Conservation (phyloP, 2,797 vertebrate genomes). For the Gadopsis bispinosus region DNA sequence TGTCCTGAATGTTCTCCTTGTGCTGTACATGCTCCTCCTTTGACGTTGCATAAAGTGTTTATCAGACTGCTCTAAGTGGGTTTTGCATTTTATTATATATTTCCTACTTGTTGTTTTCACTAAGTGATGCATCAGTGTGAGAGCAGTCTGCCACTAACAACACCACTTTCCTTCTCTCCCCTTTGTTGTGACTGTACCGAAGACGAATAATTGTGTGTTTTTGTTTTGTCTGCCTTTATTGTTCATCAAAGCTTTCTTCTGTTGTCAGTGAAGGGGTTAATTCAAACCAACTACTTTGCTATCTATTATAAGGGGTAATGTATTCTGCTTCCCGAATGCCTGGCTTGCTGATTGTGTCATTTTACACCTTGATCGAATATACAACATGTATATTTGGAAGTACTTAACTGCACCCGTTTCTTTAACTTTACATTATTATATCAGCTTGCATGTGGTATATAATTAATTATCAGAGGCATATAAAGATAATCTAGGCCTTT, state of each 20-base stretch:
- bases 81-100: conserved; percentile 43
- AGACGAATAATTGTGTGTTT: conserved; percentile 78
- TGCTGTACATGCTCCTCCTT: conserved; percentile 31
- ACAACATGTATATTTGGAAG: conserved; percentile 81
- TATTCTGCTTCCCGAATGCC: conserved; percentile 82
- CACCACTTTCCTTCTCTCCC: conserved; percentile 58
- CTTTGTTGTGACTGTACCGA: conserved; percentile 65
- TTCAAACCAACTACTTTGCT: conserved; percentile 82
- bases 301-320: conserved; percentile 84
- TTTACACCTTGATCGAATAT: conserved; percentile 78
- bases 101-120: conserved; percentile 39
- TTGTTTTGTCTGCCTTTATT: conserved; percentile 82
- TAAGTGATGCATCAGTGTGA: conserved; percentile 53
- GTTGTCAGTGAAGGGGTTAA: conserved; percentile 83
- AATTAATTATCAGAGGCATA: conserved; percentile 48
- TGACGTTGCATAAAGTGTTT: conserved; percentile 38
- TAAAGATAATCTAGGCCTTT: conserved; percentile 41
- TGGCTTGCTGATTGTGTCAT: conserved; percentile 81
- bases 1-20: conserved; percentile 33
- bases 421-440: conserved; percentile 60
- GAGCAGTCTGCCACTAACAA: conserved; percentile 55
- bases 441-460: conserved; percentile 63
- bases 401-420: conserved; percentile 45
- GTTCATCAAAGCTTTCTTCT: conserved; percentile 78
- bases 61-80: conserved; percentile 37